phyloP scores from a whole-genome alignment of 2,113 vertebrate genomes.

The Sceloporus undulatus region DNA sequence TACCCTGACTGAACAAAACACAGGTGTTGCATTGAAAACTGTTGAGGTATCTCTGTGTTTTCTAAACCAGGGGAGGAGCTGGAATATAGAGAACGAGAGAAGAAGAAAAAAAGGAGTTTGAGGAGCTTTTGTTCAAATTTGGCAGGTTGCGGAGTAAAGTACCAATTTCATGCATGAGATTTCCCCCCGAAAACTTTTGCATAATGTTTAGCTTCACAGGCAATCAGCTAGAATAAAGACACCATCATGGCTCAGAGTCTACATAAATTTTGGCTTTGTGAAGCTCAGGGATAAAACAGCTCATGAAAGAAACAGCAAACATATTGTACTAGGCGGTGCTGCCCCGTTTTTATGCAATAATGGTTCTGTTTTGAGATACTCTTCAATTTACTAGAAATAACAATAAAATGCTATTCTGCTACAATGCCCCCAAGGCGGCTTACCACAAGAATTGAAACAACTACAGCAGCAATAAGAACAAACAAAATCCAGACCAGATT shows the following conservation, averaged over 20 bases:
- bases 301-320: no score
- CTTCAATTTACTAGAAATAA: no score
- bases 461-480: neutral
- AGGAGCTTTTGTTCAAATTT: slow-evolving; percentile 9
- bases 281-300: neutral
- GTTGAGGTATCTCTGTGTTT: neutral
- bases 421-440: neutral
- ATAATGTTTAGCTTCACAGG: neutral
- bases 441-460: neutral
- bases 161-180: slow-evolving; percentile 16
- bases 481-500: neutral
- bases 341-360: no score
- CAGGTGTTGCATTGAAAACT: neutral
- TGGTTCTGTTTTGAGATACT: no score
- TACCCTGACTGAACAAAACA: neutral
- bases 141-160: neutral
- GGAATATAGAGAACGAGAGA: neutral
- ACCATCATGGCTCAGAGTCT: neutral
- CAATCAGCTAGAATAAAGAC: neutral
- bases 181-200: neutral
- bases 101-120: neutral
- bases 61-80: neutral
- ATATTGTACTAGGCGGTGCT: no score
- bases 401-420: neutral
- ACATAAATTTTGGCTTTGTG: neutral